Evolutionary conservation across 2,888 invertebrate genomes (phyloP).

Genomic region (Galeruca laticollis): DNA sequence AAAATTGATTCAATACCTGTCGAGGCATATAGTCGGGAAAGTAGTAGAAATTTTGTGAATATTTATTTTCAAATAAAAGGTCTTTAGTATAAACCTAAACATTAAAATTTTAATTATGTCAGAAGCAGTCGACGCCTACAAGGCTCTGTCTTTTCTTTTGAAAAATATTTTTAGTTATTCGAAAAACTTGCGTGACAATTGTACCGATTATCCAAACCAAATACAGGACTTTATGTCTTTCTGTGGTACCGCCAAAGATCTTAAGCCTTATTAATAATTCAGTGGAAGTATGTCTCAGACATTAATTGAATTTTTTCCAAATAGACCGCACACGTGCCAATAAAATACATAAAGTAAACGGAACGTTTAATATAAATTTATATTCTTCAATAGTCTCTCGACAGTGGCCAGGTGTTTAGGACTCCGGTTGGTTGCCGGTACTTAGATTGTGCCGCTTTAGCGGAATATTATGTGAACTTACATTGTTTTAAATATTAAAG

Average conservation of each 20-base stretch:
- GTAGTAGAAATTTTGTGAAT: too few relatives aligned
- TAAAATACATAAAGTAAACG: neutral
- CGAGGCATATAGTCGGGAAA: too few relatives aligned
- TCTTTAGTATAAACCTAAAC: too few relatives aligned
- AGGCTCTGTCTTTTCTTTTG: too few relatives aligned
- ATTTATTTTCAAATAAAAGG: too few relatives aligned
- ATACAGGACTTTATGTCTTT: neutral
- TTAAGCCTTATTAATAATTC: neutral
- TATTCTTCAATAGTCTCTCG: neutral
- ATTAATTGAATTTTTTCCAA: conserved; percentile 13
- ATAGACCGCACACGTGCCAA: conserved; percentile 12
- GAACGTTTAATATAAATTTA: conserved; percentile 6
- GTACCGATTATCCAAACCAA: too few relatives aligned
- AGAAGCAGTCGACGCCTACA: too few relatives aligned
- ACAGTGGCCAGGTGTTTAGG: conserved; percentile 6
- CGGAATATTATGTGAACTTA: neutral
- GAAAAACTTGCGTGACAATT: neutral
- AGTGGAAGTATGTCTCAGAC: neutral
- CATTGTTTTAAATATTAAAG: neutral
- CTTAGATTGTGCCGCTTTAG: neutral
- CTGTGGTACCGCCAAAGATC: neutral
- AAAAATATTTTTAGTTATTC: neutral
- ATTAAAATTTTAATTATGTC: too few relatives aligned
- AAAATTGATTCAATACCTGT: too few relatives aligned
- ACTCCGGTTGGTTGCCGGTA: conserved; percentile 6